These are phyloP conservation scores for Phania funesta DNA, from an alignment of 2,888 invertebrate species.

Conservation along the genomic window DNA sequence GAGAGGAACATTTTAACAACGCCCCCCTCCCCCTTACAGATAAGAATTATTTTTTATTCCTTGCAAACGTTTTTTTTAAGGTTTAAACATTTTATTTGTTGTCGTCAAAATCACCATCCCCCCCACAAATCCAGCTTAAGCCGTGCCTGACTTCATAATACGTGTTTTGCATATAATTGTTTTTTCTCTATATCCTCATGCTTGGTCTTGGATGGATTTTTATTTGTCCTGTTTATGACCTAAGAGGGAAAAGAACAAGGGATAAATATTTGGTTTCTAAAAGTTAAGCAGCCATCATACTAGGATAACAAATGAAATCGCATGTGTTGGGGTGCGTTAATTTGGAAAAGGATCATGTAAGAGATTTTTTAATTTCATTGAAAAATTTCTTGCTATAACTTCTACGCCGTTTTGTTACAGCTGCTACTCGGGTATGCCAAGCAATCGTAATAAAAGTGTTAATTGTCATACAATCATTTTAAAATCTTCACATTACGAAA, in stretches of 20 bases:
- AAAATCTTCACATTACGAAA: no score
- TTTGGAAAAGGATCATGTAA: not conserved
- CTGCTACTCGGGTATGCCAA: no score
- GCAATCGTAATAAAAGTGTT: no score
- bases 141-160: not conserved
- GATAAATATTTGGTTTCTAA: not conserved
- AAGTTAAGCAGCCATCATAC: slow-evolving; percentile 11
- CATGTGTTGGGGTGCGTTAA: not conserved
- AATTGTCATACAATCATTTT: no score
- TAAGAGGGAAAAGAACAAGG: not conserved
- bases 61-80: no score
- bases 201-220: not conserved
- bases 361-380: no score
- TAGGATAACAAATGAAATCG: slow-evolving; percentile 22
- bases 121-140: not conserved
- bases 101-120: no score
- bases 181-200: not conserved
- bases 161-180: slow-evolving; percentile 48
- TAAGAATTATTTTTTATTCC: no score
- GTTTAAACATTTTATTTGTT: no score
- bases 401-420: no score
- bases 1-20: not conserved
- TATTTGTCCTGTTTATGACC: not conserved
- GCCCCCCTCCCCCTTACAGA: no score
- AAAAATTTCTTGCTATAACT: no score